Conservation (phyloP, 2,888 invertebrate species). For the Campaea margaritaria region DNA sequence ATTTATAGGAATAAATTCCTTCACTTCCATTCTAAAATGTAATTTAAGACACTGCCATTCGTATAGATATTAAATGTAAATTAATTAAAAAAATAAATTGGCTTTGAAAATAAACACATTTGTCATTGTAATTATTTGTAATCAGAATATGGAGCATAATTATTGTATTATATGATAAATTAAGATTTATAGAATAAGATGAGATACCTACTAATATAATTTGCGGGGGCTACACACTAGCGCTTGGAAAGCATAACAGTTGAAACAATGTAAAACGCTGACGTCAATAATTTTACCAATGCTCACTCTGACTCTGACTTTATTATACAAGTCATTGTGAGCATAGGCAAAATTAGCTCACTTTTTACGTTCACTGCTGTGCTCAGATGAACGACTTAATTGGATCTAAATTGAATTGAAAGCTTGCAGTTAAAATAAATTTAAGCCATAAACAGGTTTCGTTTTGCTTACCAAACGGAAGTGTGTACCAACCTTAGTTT, state of each 20-base stretch:
- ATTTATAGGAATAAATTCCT: conserved; percentile 30
- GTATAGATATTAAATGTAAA: conserved; percentile 24
- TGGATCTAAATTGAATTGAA: too few relatives aligned
- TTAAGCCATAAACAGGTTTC: neutral
- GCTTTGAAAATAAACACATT: conserved; percentile 21
- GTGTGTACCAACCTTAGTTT: conserved; percentile 13
- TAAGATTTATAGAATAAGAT: conserved; percentile 4
- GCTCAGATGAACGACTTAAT: too few relatives aligned
- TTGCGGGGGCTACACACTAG: conserved; percentile 4
- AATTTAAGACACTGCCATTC: conserved; percentile 42
- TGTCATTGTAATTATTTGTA: conserved; percentile 18
- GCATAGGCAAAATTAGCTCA: too few relatives aligned
- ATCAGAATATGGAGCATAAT: conserved; percentile 9
- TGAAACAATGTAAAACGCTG: neutral
- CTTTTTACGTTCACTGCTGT: too few relatives aligned
- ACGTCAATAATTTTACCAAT: too few relatives aligned
- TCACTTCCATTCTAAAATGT: conserved; percentile 25
- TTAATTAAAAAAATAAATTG: conserved; percentile 22
- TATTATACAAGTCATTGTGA: too few relatives aligned
- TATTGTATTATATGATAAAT: conserved; percentile 10
- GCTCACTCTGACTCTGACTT: too few relatives aligned
- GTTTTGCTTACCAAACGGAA: conserved; percentile 6
- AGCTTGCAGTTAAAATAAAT: too few relatives aligned
- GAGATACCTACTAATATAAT: conserved; percentile 29
- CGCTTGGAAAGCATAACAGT: neutral